phyloP scores from a whole-genome alignment of 2,888 invertebrate genomes.

The Artemia sinica region DNA sequence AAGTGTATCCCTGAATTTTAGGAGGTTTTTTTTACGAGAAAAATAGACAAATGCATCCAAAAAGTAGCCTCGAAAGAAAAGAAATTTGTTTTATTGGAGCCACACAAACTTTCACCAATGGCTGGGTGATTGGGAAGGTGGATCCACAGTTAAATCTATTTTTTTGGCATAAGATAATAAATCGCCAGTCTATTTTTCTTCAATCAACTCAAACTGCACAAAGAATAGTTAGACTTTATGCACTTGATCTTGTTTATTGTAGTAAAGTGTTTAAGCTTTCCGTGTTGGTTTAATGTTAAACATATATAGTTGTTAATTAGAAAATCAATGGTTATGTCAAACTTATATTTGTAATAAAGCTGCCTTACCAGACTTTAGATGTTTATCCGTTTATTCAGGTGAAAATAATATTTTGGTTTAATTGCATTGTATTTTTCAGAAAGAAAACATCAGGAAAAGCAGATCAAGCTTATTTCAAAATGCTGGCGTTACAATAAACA shows the following conservation, averaged over 20 bases:
- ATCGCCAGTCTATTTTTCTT: background rate
- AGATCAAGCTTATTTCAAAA: no score
- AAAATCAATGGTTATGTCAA: background rate
- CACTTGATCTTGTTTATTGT: background rate
- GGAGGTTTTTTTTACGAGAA: background rate
- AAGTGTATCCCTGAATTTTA: background rate
- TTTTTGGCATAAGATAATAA: background rate
- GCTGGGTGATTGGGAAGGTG: conserved; percentile 4
- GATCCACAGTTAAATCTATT: background rate
- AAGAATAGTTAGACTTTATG: background rate
- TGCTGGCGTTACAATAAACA: no score
- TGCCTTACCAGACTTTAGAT: background rate
- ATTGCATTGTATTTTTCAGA: no score
- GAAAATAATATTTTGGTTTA: no score
- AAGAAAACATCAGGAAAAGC: no score
- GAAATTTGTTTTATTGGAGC: background rate
- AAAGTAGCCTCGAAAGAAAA: background rate
- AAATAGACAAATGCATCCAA: background rate
- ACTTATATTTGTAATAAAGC: conserved; percentile 14
- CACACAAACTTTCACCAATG: background rate
- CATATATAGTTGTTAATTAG: background rate
- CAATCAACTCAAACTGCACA: background rate
- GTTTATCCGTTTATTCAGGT: no score
- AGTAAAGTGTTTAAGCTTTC: background rate
- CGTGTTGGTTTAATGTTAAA: conserved; percentile 7